Evolutionary conservation across 2,888 invertebrate genomes (phyloP).

Genomic region (Caenorhabditis doughertyi): DNA sequence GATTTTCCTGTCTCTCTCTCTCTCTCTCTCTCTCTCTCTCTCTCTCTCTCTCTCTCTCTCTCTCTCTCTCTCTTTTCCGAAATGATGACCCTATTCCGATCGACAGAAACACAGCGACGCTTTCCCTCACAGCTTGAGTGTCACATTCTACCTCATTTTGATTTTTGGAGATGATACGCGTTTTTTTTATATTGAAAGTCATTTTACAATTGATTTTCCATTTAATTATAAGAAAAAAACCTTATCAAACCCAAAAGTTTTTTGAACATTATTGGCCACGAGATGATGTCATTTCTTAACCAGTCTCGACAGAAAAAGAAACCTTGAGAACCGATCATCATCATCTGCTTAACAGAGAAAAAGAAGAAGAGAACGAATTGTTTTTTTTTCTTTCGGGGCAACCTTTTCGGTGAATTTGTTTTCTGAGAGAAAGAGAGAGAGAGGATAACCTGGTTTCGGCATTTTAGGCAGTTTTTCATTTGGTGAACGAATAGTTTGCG

Average conservation of each 20-base stretch:
- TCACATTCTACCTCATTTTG: not conserved
- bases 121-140: not conserved
- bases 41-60: not conserved
- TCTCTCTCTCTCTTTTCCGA: not conserved
- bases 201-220: too few relatives aligned
- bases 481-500: too few relatives aligned
- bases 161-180: too few relatives aligned
- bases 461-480: constrained; percentile 7
- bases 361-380: constrained; percentile 1
- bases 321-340: constrained; percentile 34
- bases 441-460: constrained; percentile 25
- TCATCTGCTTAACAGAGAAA: constrained; percentile 40
- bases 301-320: not conserved
- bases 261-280: not conserved
- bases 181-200: too few relatives aligned
- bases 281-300: not conserved
- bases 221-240: too few relatives aligned
- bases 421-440: too few relatives aligned
- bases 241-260: too few relatives aligned
- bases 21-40: constrained; percentile 1
- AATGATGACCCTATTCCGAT: not conserved
- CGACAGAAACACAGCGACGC: not conserved
- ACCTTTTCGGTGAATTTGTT: not conserved
- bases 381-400: constrained; percentile 1
- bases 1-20: not conserved